Evolutionary conservation across 2,888 invertebrate genomes (phyloP).

Genomic region (Schizaphis graminum): DNA sequence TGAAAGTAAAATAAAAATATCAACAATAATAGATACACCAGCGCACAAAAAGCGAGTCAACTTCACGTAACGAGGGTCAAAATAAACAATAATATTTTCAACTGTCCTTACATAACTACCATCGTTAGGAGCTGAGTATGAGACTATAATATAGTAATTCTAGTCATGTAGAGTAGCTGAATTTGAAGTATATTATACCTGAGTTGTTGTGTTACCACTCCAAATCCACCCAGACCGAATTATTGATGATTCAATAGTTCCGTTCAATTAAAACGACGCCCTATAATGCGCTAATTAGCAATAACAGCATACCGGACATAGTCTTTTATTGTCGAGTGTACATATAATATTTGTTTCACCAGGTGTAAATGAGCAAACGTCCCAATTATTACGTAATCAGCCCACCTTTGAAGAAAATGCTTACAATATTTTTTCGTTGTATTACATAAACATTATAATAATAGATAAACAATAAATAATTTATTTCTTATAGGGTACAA

Average conservation of each 20-base stretch:
- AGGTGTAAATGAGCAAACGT: not conserved
- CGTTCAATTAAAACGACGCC: not conserved
- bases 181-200: not conserved
- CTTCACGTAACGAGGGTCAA: not conserved
- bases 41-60: not conserved
- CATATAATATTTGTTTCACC: not conserved
- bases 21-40: not conserved
- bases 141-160: not conserved
- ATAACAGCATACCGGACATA: not conserved
- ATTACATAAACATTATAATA: not conserved
- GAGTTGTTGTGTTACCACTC: not conserved
- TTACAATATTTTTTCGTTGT: not conserved
- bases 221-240: not conserved
- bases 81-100: not conserved
- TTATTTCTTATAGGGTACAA: not conserved
- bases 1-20: not conserved
- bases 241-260: conserved; percentile 16
- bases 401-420: not conserved
- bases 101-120: not conserved
- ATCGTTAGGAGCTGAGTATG: not conserved
- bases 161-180: not conserved
- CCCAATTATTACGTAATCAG: not conserved
- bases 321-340: not conserved
- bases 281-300: conserved; percentile 6
- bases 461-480: not conserved